phyloP scores from a whole-genome alignment of 2,113 vertebrate species.

The Chionomys nivalis region DNA sequence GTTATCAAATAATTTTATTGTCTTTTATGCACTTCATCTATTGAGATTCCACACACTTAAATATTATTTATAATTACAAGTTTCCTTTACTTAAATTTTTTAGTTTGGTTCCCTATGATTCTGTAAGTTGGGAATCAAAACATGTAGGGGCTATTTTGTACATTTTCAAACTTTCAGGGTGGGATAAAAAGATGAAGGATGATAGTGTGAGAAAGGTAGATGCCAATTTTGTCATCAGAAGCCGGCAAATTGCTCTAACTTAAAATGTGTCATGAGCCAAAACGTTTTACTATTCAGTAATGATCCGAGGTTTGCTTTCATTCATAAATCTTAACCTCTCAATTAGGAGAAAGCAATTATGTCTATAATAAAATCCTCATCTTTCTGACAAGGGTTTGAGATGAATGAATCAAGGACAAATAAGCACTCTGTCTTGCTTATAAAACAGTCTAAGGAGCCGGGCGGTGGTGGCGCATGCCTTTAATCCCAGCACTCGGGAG shows the following conservation, averaged over 20 bases:
- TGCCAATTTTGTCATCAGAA: not conserved
- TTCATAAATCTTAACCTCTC: conserved; percentile 31
- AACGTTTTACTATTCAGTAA: conserved; percentile 14
- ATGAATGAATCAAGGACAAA: conserved; percentile 29
- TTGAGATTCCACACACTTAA: not conserved
- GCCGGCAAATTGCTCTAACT: not conserved
- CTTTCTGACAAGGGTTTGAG: conserved; percentile 47
- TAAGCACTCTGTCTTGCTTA: not conserved
- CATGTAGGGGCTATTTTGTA: not conserved
- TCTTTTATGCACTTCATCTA: not conserved
- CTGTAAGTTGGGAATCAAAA: not conserved
- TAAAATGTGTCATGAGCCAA: conserved; percentile 34
- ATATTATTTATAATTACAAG: conserved; percentile 36
- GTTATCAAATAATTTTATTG: not conserved
- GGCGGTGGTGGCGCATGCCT: too few relatives aligned
- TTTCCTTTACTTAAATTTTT: not conserved
- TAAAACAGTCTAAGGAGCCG: not conserved
- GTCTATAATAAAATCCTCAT: conserved; percentile 10
- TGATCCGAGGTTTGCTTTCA: conserved; percentile 42
- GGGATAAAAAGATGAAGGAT: not conserved
- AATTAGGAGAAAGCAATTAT: conserved; percentile 44
- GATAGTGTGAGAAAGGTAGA: not conserved
- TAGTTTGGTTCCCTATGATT: not conserved
- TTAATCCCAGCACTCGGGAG: too few relatives aligned
- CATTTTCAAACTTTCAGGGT: not conserved